Base-by-base conservation (phyloP, 2,113 vertebrate species). In the Nothocercus nigrocapillus region DNA sequence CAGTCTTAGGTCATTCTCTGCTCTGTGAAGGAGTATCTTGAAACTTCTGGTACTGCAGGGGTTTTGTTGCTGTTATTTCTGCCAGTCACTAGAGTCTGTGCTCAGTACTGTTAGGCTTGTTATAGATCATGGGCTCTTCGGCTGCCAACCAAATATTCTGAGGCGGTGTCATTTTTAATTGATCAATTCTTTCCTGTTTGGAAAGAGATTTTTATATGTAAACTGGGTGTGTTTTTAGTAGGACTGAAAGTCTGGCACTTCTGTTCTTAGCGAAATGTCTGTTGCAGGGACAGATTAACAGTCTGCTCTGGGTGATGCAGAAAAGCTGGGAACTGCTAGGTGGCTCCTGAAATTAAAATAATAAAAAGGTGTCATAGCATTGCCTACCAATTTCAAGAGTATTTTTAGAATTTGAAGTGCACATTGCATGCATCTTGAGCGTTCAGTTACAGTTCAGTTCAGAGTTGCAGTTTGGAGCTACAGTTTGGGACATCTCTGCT, bases 331-430 rank as follows among this genome's bases (percentile, higher is more conserved):
- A 49, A 20, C 51, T 80, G 11, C 14, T 40, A 40, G 27, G 13
- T 44, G 79, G 79, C 30, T 81, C 42, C 21, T 93, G 95, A 79
- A 91, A 61, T 93, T 13, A 73, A 87, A 93, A 34, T 61, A 32
- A 40, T 25, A 5, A 88, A 42, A 66, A 77, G 28, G 2, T 42
- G 25, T 21, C 2, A 1, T 45, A 85, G 34, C 15, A 53, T 54
- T 85, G 47, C 80, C 56, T 85, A 14, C 21, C 5, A 62, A 9
- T 92, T 78, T 56, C 30, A 59, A 44, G 18, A 63, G 36, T 76
- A 34, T 69, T 69, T 89, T 89, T 3, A 30, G 49, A n/a, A 36
- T 30, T 13, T 66, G 54, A 66, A 69, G 38, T 13, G 12, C 49
- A 25, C 18, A 5, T 45, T 80, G 24, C 18, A 8, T 63, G 6